phyloP scores from a whole-genome alignment of 1,140 invertebrate genomes.

The Rhagoletis pomonella region DNA sequence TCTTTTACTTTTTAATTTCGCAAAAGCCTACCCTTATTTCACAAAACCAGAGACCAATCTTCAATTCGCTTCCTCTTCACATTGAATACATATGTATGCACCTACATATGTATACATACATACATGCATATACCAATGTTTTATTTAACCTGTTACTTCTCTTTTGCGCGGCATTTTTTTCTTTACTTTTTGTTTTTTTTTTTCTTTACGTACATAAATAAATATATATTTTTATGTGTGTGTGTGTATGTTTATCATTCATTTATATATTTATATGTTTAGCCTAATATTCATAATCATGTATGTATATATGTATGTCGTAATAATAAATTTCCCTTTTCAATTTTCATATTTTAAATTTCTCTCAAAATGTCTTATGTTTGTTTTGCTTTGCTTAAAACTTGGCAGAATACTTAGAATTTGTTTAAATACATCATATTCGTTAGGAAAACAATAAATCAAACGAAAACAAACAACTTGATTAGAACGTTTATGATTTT shows the following conservation, averaged over 20 bases:
- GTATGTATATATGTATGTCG: neutral
- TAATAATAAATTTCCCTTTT: neutral
- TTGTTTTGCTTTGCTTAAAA: conserved; percentile 52
- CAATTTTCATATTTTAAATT: conserved; percentile 51
- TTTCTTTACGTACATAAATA: conserved; percentile 41
- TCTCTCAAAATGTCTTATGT: conserved; percentile 57
- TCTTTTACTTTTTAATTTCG: neutral
- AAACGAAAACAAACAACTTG: neutral
- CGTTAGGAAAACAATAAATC: neutral
- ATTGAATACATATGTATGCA: neutral
- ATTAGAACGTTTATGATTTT: neutral
- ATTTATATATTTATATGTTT: conserved; percentile 9
- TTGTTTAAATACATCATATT: neutral
- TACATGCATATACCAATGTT: neutral
- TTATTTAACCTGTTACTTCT: neutral
- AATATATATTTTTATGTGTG: conserved; percentile 3
- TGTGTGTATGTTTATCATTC: neutral
- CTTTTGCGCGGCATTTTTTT: no score
- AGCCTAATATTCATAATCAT: neutral
- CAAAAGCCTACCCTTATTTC: neutral
- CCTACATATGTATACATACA: neutral
- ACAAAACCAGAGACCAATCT: neutral
- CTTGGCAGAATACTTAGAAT: neutral
- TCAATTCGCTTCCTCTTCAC: neutral
- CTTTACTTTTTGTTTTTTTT: neutral